These are phyloP conservation scores for Clarias macrocephalus DNA, from an alignment of 2,113 vertebrate species.

Conservation along the genomic window DNA sequence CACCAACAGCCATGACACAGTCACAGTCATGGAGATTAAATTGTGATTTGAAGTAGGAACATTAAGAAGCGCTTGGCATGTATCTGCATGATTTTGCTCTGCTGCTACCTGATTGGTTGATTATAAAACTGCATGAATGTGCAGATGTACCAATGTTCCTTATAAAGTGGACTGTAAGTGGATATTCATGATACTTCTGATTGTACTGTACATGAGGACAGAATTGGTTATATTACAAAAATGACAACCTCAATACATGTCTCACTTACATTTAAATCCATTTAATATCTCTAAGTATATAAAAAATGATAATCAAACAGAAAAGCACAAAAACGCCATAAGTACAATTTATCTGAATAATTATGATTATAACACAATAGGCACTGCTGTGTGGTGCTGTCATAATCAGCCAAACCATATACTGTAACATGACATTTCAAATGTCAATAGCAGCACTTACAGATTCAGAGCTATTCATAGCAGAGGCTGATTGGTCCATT, in stretches of 20 bases:
- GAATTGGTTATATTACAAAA: background rate
- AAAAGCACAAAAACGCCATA: background rate
- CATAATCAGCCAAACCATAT: background rate
- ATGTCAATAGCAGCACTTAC: background rate
- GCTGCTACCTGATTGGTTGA: background rate
- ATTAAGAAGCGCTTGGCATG: background rate
- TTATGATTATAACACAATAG: background rate
- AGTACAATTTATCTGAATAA: background rate
- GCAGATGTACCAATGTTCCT: background rate
- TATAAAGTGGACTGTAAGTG: background rate
- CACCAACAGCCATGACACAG: background rate
- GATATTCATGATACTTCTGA: background rate
- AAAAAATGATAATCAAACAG: background rate
- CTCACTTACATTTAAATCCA: background rate
- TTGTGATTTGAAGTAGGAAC: background rate
- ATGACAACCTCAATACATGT: background rate
- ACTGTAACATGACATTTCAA: background rate
- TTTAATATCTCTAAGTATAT: background rate
- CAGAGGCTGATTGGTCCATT: background rate
- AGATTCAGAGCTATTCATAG: background rate
- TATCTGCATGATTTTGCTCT: background rate
- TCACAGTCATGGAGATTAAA: background rate
- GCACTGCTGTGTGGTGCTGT: background rate
- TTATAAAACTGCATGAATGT: background rate
- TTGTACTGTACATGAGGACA: background rate